A percentile compares a stretch with the other conserved stretches of the same genome.
Evolutionary conservation across 2,113 vertebrate species (phyloP).

Genomic region (Empidonax traillii): DNA sequence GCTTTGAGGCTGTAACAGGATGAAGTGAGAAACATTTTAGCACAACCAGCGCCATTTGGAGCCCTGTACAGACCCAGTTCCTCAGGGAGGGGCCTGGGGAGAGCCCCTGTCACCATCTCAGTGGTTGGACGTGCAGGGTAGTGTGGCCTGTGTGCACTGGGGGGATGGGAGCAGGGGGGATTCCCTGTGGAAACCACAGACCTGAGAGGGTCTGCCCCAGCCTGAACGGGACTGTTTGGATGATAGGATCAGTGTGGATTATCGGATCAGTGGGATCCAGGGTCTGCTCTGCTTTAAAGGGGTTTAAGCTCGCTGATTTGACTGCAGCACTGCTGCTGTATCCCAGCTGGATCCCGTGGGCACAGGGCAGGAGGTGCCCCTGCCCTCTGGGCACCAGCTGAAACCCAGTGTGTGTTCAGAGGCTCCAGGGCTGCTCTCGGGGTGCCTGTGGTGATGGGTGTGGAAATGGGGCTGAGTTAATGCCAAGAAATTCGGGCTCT

Average conservation of each 20-base stretch:
- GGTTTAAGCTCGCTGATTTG: neutral
- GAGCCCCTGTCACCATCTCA: neutral
- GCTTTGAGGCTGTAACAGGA: neutral
- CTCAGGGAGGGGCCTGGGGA: neutral
- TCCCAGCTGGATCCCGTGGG: neutral
- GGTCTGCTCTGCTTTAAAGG: neutral
- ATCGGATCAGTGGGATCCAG: fast-evolving
- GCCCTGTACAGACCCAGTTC: neutral
- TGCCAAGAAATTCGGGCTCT: neutral
- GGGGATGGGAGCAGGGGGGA: fast-evolving
- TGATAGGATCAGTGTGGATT: neutral
- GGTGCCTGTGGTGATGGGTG: neutral
- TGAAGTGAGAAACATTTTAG: neutral
- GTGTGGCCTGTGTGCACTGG: neutral
- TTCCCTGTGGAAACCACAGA: fast-evolving
- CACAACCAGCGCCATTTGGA: neutral
- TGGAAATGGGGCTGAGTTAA: neutral
- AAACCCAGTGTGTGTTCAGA: neutral
- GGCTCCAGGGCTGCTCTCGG: neutral
- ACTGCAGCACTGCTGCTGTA: neutral
- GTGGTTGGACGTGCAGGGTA: fast-evolving
- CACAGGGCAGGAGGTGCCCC: neutral
- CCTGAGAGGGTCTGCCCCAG: neutral
- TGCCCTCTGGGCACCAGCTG: neutral
- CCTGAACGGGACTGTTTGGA: neutral